Conservation (phyloP, 2,888 invertebrate genomes). For the Pyralis farinalis region DNA sequence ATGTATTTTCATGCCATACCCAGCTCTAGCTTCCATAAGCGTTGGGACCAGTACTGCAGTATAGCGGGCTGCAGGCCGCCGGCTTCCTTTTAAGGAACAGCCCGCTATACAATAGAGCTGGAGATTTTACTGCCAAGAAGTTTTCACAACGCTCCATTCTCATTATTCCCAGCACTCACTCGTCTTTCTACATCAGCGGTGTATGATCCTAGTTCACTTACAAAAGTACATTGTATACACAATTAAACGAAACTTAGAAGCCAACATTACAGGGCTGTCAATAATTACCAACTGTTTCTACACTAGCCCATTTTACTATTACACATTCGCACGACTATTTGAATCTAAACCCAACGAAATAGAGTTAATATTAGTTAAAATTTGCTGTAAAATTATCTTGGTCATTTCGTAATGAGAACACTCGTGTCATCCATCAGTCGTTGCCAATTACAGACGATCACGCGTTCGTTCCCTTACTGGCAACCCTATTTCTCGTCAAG, state of each 20-base stretch:
- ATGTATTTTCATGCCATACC: no score
- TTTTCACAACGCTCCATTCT: no score
- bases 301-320: neutral
- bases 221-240: no score
- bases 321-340: neutral
- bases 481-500: conserved; percentile 55
- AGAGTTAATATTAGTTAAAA: neutral
- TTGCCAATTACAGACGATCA: conserved; percentile 71
- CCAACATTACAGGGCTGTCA: conserved; percentile 6
- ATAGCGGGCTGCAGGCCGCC: no score
- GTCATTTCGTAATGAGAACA: conserved; percentile 45
- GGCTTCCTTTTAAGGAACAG: no score
- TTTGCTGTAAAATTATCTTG: conserved; percentile 16
- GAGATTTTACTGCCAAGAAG: no score
- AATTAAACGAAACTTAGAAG: conserved; percentile 2
- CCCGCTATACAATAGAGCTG: no score
- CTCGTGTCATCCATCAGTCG: conserved; percentile 51
- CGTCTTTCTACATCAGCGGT: no score
- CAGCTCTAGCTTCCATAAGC: no score
- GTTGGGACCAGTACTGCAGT: no score
- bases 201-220: no score
- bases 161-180: no score
- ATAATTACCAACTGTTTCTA: conserved; percentile 7
- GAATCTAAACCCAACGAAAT: neutral
- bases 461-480: conserved; percentile 43